Evolutionary conservation across 2,888 invertebrate genomes (phyloP).

Genomic region (Frankliniella fusca): DNA sequence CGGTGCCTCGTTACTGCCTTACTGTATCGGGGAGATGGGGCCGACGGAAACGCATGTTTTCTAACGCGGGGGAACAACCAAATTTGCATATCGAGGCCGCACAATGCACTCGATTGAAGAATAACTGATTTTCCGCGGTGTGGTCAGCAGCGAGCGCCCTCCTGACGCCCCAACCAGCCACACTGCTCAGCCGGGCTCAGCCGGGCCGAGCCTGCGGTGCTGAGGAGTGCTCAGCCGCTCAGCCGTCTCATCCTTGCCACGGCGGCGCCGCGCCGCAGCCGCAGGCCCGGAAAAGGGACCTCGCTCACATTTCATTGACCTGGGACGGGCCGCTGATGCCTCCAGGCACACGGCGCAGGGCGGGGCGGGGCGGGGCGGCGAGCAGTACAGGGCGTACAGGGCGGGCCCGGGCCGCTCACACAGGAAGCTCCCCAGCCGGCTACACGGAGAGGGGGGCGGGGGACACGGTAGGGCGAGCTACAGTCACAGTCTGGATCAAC

Average conservation of each 20-base stretch:
- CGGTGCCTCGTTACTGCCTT: too few species aligned
- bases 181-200: too few species aligned
- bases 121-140: too few species aligned
- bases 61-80: too few species aligned
- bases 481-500: constrained; percentile 11
- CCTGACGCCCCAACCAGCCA: too few species aligned
- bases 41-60: too few species aligned
- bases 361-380: background rate
- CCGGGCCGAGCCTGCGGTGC: too few species aligned
- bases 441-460: background rate
- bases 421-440: background rate
- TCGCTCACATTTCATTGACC: too few species aligned
- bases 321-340: background rate
- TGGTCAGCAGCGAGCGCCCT: too few species aligned
- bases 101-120: too few species aligned
- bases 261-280: background rate
- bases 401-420: background rate
- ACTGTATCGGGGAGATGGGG: too few species aligned
- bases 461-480: constrained; percentile 5
- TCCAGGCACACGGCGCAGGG: background rate
- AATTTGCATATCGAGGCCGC: too few species aligned
- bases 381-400: background rate
- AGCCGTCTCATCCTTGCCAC: background rate
- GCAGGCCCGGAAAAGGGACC: background rate
- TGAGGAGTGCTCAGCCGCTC: background rate